These are phyloP conservation scores for Procambarus clarkii DNA, from an alignment of 1,140 invertebrate species.

Conservation along the genomic window DNA sequence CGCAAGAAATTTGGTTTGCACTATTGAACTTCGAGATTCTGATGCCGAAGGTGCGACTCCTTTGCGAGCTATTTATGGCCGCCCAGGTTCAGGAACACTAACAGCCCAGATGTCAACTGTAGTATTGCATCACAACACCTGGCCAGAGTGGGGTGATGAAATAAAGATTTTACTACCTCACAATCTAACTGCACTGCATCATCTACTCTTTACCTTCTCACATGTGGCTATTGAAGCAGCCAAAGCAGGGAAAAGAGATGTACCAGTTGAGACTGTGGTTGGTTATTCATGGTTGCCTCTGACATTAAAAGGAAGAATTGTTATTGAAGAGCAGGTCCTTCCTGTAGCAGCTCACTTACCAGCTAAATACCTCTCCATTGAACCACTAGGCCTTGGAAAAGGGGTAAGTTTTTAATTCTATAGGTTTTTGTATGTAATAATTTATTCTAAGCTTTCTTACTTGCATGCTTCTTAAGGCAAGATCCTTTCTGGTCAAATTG, in stretches of 20 bases:
- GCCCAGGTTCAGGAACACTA: constrained; percentile 80
- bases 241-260: constrained; percentile 86
- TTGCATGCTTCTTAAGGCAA: too few relatives aligned
- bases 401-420: constrained; percentile 81
- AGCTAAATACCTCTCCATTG: constrained; percentile 89
- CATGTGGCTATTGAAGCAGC: constrained; percentile 83
- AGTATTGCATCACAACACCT: constrained; percentile 85
- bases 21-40: constrained; percentile 88
- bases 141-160: constrained; percentile 90
- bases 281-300: constrained; percentile 94
- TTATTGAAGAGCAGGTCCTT: constrained; percentile 84
- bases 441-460: background rate
- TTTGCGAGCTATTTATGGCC: constrained; percentile 86
- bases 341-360: constrained; percentile 91
- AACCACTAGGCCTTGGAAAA: constrained; percentile 91
- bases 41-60: constrained; percentile 84
- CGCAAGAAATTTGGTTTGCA: constrained; percentile 93
- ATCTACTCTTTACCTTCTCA: constrained; percentile 91
- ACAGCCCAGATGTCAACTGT: constrained; percentile 75
- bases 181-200: constrained; percentile 86
- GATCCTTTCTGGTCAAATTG: too few relatives aligned
- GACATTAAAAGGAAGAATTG: constrained; percentile 85
- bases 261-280: constrained; percentile 87
- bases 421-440: background rate
- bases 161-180: constrained; percentile 90